Evolutionary conservation across 2,797 vertebrate species (phyloP).

Genomic region (Peromyscus eremicus): DNA sequence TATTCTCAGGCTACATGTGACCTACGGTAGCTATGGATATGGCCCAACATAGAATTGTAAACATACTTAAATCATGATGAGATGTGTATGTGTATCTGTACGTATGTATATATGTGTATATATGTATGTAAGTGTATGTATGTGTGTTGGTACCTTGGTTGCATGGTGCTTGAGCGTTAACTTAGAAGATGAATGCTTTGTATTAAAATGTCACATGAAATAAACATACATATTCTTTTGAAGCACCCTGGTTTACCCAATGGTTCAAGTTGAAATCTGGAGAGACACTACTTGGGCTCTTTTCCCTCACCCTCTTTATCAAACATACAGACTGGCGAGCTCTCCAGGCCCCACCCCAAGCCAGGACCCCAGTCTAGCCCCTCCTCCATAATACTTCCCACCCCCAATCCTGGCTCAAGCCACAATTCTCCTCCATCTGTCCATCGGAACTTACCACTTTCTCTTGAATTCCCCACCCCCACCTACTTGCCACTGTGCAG

Average conservation of each 20-base stretch:
- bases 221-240: neutral
- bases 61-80: neutral
- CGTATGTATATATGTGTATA: neutral
- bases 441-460: neutral
- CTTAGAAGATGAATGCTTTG: neutral
- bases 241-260: neutral
- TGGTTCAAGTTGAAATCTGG: neutral
- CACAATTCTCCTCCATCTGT: neutral
- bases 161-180: neutral
- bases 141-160: neutral
- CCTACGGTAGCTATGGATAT: neutral
- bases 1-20: neutral
- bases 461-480: neutral
- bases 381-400: neutral
- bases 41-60: neutral
- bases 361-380: neutral
- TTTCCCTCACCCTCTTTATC: neutral
- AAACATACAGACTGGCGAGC: neutral
- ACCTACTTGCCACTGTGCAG: neutral
- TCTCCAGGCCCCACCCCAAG: neutral
- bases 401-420: neutral
- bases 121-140: too few species aligned
- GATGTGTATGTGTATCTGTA: neutral
- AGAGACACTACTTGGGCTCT: neutral
- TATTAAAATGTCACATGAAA: neutral